Evolutionary conservation across 2,888 invertebrate species (phyloP), one percentile per base, ranked within the genome.

Genomic region (Subacronicta megacephala): DNA sequence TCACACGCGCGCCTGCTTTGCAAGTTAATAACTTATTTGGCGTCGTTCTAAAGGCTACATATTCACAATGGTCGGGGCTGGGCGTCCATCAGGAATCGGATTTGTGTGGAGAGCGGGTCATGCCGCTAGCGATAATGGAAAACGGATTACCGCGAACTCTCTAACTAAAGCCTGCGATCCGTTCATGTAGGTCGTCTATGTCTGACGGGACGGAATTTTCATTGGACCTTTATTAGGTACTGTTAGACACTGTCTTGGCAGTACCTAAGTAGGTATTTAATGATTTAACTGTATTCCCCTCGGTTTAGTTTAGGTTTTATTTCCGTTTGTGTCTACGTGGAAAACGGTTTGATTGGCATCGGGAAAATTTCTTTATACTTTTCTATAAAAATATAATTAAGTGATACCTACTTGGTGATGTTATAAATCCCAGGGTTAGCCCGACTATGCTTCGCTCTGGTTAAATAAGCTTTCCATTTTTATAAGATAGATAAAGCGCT

Each of bases 51-150:
- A 82, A 78, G 78, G 78, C 75, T 73, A 75, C 75, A 72, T 79
- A 80, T 78, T 77, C 77, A 73, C 70, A 76, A 74, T 64, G 70
- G 62, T 56, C 64, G 44, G 29, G 26, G 18, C 53, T 54, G 57
- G 62, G 69, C 72, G 76, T 83, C 80, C 80, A 75, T 82, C 84
- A 85, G 77, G 75, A 76, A 81, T 83, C 79, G 78, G 81, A 76
- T 81, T 81, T 79, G 78, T 60, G 68, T 77, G 75, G 56, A 64
- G 77, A 74, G 65, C 67, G 76, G 79, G 75, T 77, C 78, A 78
- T 71, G 72, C 68, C 77, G 73, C 66, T 52, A 69, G 66, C 80
- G 87, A 83, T 87, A 87, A 88, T 88, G 86, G 87, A 85, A 86
- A 87, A 82, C 75, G 88, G 87, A 88, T 87, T 87, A 86, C 75